A percentile compares a stretch with the other conserved stretches of the same genome.
Evolutionary conservation across 2,888 invertebrate species (phyloP).

Genomic region (Margaritifera margaritifera): DNA sequence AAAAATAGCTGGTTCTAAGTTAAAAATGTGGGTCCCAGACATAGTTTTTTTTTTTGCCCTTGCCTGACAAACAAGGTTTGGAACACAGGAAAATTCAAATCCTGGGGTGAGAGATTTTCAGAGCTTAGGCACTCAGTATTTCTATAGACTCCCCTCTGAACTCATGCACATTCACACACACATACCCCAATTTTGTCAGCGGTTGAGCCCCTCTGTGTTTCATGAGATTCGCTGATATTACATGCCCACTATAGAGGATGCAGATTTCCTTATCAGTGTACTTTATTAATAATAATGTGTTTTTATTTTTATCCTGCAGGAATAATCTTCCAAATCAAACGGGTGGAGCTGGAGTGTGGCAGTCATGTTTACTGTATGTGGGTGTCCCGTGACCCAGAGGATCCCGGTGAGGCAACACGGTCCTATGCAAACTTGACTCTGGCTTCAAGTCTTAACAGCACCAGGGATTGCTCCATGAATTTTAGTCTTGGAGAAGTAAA

Average conservation of each 20-base stretch:
- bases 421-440: conserved; percentile 72
- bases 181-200: no score
- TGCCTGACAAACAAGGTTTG: no score
- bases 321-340: conserved; percentile 69
- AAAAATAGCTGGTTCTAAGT: no score
- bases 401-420: conserved; percentile 67
- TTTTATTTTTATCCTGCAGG: conserved; percentile 40
- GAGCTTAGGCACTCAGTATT: no score
- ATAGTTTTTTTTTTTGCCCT: no score
- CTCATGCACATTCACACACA: no score
- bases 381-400: conserved; percentile 76
- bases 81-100: no score
- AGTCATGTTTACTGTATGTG: conserved; percentile 79
- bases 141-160: no score
- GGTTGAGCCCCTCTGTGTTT: no score
- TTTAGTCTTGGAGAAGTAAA: conserved; percentile 61
- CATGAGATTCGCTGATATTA: no score
- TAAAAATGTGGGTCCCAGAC: no score
- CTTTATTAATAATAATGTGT: background rate
- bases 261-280: background rate
- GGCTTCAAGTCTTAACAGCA: conserved; percentile 74
- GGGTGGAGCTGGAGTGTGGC: conserved; percentile 73
- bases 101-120: no score
- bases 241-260: background rate
- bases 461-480: conserved; percentile 72